These are phyloP conservation scores for Cataglyphis livida DNA, from an alignment of 2,888 invertebrate genomes.

Conservation along the genomic window DNA sequence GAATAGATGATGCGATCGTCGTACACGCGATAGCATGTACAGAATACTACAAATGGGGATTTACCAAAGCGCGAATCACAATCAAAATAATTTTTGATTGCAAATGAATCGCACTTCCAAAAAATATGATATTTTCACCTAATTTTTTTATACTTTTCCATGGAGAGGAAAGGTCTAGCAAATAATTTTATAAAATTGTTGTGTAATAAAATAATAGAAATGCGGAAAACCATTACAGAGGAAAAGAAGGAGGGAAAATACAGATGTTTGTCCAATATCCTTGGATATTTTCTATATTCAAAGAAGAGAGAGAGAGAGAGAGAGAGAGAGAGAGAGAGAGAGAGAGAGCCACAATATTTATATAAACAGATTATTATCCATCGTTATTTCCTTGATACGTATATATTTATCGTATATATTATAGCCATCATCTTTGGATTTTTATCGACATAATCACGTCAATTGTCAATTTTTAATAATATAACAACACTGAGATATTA, in stretches of 20 bases:
- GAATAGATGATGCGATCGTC: slow-evolving; percentile 26
- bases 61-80: slow-evolving; percentile 10
- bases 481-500: neutral
- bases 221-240: neutral
- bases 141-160: neutral
- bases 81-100: neutral
- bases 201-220: neutral
- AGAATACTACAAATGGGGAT: neutral
- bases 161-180: neutral
- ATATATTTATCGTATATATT: neutral
- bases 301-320: no score
- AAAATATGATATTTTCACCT: neutral
- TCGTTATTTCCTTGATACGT: neutral
- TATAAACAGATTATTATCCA: neutral
- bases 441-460: neutral
- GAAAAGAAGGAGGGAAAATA: neutral
- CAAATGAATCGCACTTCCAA: neutral
- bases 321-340: no score
- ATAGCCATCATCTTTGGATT: neutral
- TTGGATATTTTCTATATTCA: neutral
- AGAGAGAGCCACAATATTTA: neutral
- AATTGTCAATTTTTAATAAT: neutral
- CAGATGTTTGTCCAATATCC: neutral
- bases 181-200: slow-evolving; percentile 8
- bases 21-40: neutral